A percentile compares a stretch with the other conserved stretches of the same genome.
phyloP scores from a whole-genome alignment of 2,797 vertebrate species.

The Spondyliosoma cantharus region DNA sequence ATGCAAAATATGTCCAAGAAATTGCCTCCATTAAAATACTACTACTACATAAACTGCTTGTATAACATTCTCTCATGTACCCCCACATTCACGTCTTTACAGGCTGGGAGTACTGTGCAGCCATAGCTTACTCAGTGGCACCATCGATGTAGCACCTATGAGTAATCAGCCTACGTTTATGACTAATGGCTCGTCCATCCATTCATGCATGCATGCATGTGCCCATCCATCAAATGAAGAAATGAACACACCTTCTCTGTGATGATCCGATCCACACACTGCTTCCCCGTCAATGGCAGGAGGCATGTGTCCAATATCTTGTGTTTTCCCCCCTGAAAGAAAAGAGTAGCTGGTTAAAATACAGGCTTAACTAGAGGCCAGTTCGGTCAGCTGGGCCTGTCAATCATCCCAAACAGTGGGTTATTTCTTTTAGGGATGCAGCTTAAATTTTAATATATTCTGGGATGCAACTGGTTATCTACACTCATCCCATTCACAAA shows the following conservation, averaged over 20 bases:
- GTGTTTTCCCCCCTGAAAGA: conserved; percentile 91
- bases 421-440: conserved; percentile 14
- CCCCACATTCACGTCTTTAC: background rate
- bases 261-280: conserved; percentile 97
- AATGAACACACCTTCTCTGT: conserved; percentile 92
- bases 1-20: background rate
- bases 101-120: background rate
- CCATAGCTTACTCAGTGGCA: conserved; percentile 5
- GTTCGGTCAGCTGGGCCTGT: background rate
- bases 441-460: conserved; percentile 18
- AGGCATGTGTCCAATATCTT: conserved; percentile 96
- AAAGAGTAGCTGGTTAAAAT: conserved; percentile 11
- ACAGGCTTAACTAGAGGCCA: background rate
- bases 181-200: conserved; percentile 38
- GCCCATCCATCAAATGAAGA: conserved; percentile 7
- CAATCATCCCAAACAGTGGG: conserved; percentile 1
- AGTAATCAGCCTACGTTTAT: conserved; percentile 26
- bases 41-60: background rate
- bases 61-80: background rate
- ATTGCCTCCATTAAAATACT: background rate
- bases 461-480: conserved; percentile 36
- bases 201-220: conserved; percentile 22
- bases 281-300: conserved; percentile 94
- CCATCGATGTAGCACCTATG: background rate
- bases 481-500: conserved; percentile 8